These are phyloP conservation scores for Peromyscus aztecus DNA, from an alignment of 2,797 vertebrate genomes.

Conservation along the genomic window DNA sequence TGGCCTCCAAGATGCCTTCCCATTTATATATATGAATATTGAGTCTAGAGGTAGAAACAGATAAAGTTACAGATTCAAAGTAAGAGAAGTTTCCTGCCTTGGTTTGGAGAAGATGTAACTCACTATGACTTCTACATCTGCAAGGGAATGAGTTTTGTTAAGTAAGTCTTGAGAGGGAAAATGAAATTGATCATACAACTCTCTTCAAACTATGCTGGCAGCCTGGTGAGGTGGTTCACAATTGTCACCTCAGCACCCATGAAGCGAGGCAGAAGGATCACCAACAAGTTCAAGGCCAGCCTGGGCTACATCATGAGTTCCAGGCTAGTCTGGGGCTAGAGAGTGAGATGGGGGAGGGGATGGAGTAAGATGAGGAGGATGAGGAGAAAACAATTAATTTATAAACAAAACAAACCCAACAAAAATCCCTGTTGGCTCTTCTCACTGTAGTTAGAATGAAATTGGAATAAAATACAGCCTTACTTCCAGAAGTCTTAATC, in stretches of 20 bases:
- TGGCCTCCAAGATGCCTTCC: background rate
- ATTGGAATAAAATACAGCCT: background rate
- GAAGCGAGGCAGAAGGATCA: background rate
- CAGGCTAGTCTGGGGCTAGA: background rate
- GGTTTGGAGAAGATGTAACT: background rate
- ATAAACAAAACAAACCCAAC: too few species aligned
- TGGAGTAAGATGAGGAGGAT: background rate
- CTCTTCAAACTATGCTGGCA: background rate
- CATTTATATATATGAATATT: background rate
- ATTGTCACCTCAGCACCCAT: background rate
- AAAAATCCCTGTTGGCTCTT: background rate
- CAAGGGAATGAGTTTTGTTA: background rate
- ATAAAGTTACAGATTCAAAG: background rate
- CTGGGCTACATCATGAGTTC: background rate
- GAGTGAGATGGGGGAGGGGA: background rate
- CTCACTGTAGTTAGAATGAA: background rate
- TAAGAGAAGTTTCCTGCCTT: background rate
- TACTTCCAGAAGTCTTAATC: background rate
- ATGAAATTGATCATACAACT: background rate
- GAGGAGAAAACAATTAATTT: background rate
- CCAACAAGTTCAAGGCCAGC: background rate
- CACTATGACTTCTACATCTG: background rate
- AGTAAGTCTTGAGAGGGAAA: background rate
- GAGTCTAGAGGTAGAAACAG: background rate
- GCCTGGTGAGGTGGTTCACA: background rate